Base-by-base conservation (phyloP, 1,140 invertebrate genomes). In the Euwallacea fornicatus region DNA sequence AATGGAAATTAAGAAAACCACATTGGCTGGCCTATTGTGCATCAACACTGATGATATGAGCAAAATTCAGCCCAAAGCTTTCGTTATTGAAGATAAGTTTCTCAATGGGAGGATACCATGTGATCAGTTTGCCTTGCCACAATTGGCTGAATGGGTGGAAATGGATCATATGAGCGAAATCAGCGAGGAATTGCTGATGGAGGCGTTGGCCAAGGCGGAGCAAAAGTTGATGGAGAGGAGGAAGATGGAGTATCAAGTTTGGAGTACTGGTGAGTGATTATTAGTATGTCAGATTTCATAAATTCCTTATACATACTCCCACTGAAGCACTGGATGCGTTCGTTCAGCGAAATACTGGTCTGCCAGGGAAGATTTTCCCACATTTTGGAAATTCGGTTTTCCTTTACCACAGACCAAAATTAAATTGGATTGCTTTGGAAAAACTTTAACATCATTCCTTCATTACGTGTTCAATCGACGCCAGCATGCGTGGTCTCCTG, bases 1-100 rank as follows among this genome's bases (percentile, higher is more conserved):
- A 1, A 86, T 88, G 58, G 93, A 97, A 74, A 90, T 98, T 47
- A 87, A 93, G 69, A 94, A 94, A 80, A 88, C 91, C 0, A 90
- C 90, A 0, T 81, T 98, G 0, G 89, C 93, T 0, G 88, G 92
- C 9, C 83, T 98, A 1, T 83, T 98, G 0, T 98, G 96, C 79
- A 88, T 91, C 33, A 95, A 96, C 77, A 88, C 89, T 7, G 84
- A 90, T 73, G 83, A 85, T 71, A 73, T 94, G 44, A 62, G 79
- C 65, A 87, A 83, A 42, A 86, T 93, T 10, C 92, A 93, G 77
- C 90, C 91, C 0, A 93, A 93, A 81, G 93, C 94, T 0, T 96
- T 98, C 77, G 86, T 96, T 7, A 88, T 91, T 59, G 90, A 93
- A 75, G 94, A 97, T 83, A 87, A 92, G 46, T 97, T 93, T 78